These are phyloP conservation scores for Sipha maydis DNA, from an alignment of 2,888 invertebrate genomes.

Conservation along the genomic window DNA sequence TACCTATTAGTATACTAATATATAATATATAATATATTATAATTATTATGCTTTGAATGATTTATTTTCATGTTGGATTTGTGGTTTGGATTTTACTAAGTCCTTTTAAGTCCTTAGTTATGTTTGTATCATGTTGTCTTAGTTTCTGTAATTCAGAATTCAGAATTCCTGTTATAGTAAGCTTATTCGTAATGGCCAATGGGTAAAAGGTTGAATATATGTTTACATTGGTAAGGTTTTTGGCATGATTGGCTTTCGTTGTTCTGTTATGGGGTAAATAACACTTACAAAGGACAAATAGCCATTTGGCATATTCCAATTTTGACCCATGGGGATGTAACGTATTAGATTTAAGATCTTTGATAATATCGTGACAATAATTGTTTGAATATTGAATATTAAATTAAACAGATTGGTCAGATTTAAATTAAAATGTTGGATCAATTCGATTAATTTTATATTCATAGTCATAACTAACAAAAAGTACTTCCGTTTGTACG, in stretches of 20 bases:
- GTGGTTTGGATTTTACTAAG: constrained; percentile 31
- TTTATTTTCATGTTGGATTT: constrained; percentile 25
- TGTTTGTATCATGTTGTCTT: constrained; percentile 40
- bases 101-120: constrained; percentile 13
- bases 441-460: not conserved
- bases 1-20: constrained; percentile 10
- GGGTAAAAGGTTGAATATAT: constrained; percentile 24
- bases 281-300: constrained; percentile 26
- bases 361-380: not conserved
- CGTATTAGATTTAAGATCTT: not conserved
- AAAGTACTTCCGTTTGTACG: too few relatives aligned
- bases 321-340: not conserved
- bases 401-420: not conserved
- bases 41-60: constrained; percentile 39
- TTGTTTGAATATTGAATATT: not conserved
- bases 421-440: not conserved
- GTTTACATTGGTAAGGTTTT: constrained; percentile 34
- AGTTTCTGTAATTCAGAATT: constrained; percentile 36
- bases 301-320: constrained; percentile 33
- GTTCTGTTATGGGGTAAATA: not conserved
- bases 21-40: too few relatives aligned
- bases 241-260: constrained; percentile 29
- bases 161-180: not conserved
- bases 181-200: constrained; percentile 44
- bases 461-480: too few relatives aligned